phyloP scores from a whole-genome alignment of 2,113 vertebrate genomes.

The Amia ocellicauda region DNA sequence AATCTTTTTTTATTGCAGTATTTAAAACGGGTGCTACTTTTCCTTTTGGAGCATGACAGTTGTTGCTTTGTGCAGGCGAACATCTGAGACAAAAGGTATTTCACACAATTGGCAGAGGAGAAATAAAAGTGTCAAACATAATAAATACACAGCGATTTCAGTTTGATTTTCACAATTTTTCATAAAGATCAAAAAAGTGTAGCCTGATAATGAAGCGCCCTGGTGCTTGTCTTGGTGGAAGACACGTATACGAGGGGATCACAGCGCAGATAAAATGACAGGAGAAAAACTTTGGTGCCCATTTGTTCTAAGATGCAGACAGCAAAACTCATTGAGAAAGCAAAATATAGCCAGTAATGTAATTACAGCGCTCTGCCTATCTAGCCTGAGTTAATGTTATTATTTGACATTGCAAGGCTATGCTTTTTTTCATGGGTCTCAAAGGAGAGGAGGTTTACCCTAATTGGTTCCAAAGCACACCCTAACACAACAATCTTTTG shows the following conservation, averaged over 20 bases:
- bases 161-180: background rate
- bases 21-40: slow-evolving; percentile 1
- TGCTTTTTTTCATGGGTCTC: slow-evolving; percentile 70
- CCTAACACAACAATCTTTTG: slow-evolving; percentile 77
- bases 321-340: slow-evolving; percentile 60
- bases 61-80: background rate
- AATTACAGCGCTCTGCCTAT: slow-evolving; percentile 61
- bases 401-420: slow-evolving; percentile 82
- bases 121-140: background rate
- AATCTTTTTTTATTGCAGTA: background rate
- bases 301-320: slow-evolving; percentile 61
- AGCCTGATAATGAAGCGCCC: background rate
- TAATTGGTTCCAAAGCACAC: slow-evolving; percentile 99
- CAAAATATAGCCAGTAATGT: slow-evolving; percentile 62
- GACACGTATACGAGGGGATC: slow-evolving; percentile 24
- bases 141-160: background rate
- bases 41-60: background rate
- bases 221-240: background rate
- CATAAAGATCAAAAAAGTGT: background rate
- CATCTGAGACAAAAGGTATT: background rate
- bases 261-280: slow-evolving; percentile 47
- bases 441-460: slow-evolving; percentile 73
- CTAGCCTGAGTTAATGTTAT: slow-evolving; percentile 71
- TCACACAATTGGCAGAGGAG: background rate
- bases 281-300: slow-evolving; percentile 43